Evolutionary conservation across 2,797 vertebrate species (phyloP).

Genomic region (Lophius americanus): DNA sequence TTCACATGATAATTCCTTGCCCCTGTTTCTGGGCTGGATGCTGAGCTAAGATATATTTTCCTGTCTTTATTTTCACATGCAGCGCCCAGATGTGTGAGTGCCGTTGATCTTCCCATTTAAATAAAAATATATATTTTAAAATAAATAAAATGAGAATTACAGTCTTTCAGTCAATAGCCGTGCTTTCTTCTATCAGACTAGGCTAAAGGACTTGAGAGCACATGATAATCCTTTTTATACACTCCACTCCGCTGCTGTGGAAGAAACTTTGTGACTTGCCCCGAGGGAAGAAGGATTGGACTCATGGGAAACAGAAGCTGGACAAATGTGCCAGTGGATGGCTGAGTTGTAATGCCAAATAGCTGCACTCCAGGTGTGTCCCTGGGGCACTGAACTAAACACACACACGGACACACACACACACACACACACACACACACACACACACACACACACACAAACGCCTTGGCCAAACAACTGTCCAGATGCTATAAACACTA

Average conservation of each 20-base stretch:
- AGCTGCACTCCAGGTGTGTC: conserved; percentile 74
- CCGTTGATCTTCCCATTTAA: neutral
- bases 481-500: conserved; percentile 69
- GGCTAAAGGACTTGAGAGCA: conserved; percentile 4
- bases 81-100: neutral
- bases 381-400: conserved; percentile 38
- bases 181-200: conserved; percentile 6
- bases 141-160: conserved; percentile 2
- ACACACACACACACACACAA: conserved; percentile 12
- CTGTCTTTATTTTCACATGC: neutral
- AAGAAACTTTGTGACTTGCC: conserved; percentile 49
- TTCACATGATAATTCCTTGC: neutral
- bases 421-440: conserved; percentile 24
- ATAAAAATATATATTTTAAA: no score
- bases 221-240: conserved; percentile 51
- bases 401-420: conserved; percentile 25
- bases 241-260: conserved; percentile 33
- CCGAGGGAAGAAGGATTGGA: conserved; percentile 48
- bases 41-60: neutral
- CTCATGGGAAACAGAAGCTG: conserved; percentile 64
- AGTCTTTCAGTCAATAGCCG: neutral
- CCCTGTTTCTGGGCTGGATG: neutral
- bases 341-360: conserved; percentile 52
- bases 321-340: conserved; percentile 62
- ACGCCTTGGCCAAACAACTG: conserved; percentile 61